Percentiles rank a stretch among this genome's conserved stretches.
These are phyloP conservation scores for Coilia nasus DNA, from an alignment of 2,797 vertebrate genomes.

Conservation along the genomic window DNA sequence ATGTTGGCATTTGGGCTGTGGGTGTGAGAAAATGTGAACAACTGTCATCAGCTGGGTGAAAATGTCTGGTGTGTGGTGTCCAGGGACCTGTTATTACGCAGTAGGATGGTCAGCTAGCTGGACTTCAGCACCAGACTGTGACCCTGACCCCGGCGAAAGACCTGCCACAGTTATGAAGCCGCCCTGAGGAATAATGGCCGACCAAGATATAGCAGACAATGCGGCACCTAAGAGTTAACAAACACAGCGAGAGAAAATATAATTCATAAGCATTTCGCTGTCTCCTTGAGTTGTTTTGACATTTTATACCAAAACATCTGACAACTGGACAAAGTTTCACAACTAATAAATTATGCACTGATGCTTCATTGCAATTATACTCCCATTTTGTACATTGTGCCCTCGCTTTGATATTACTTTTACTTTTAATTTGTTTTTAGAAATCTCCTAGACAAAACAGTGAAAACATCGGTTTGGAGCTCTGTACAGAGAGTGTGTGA, in stretches of 20 bases:
- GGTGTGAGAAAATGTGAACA: not conserved
- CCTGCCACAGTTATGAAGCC: not conserved
- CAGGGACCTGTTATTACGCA: constrained; percentile 7
- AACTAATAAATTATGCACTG: not conserved
- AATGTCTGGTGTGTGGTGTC: constrained; percentile 14
- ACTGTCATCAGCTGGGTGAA: constrained; percentile 19
- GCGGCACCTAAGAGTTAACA: not conserved
- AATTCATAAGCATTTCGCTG: not conserved
- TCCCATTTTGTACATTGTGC: not conserved
- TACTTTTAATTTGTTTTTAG: not conserved
- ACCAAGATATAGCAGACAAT: not conserved
- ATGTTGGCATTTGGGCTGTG: not conserved
- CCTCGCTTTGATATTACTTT: not conserved
- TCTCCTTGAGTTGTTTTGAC: not conserved
- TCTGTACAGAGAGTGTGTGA: not conserved
- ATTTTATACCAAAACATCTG: not conserved
- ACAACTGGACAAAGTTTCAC: not conserved
- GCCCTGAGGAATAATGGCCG: not conserved
- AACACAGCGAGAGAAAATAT: not conserved
- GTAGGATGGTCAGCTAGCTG: not conserved
- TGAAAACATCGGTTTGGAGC: not conserved
- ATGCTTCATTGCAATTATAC: not conserved
- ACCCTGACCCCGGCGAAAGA: not conserved
- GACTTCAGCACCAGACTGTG: not conserved
- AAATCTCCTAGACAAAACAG: not conserved